A percentile compares a stretch with the other conserved stretches of the same genome.
Conservation (phyloP, 2,113 vertebrate genomes). For the Hystrix brachyura region DNA sequence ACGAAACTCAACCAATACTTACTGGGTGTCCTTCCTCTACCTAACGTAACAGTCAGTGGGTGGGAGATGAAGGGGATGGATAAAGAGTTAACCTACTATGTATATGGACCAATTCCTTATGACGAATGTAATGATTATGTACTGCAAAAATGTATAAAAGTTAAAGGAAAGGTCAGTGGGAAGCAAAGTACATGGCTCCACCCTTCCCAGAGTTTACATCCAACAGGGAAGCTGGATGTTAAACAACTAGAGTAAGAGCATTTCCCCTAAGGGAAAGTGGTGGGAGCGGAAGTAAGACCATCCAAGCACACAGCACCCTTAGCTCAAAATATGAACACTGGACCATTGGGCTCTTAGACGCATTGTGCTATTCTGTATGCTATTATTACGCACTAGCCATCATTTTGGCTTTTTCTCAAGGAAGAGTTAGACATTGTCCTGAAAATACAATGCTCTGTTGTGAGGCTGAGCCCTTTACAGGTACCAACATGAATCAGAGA, state of each 20-base stretch:
- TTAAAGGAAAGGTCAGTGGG: not conserved
- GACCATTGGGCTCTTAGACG: not conserved
- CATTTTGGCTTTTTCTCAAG: not conserved
- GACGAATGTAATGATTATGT: not conserved
- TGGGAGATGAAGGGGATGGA: not conserved
- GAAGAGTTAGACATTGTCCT: constrained; percentile 14
- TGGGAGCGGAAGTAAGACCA: not conserved
- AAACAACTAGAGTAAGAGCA: not conserved
- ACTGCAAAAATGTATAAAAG: not conserved
- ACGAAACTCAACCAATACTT: not conserved
- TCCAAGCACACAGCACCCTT: not conserved
- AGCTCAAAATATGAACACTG: not conserved
- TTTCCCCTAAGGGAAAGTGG: not conserved
- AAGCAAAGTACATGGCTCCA: not conserved
- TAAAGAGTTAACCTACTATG: not conserved
- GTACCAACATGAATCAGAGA: not conserved
- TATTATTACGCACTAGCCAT: not conserved
- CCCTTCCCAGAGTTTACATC: not conserved
- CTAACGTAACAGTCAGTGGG: not conserved
- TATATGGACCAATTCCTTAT: not conserved
- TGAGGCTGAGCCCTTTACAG: not conserved
- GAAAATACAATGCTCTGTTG: not conserved
- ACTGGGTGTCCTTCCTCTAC: not conserved
- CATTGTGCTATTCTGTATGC: not conserved
- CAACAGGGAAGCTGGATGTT: not conserved